Evolutionary conservation across 2,797 vertebrate species (phyloP), one percentile per base, ranked within the genome.

Genomic region (Glossophaga mutica): DNA sequence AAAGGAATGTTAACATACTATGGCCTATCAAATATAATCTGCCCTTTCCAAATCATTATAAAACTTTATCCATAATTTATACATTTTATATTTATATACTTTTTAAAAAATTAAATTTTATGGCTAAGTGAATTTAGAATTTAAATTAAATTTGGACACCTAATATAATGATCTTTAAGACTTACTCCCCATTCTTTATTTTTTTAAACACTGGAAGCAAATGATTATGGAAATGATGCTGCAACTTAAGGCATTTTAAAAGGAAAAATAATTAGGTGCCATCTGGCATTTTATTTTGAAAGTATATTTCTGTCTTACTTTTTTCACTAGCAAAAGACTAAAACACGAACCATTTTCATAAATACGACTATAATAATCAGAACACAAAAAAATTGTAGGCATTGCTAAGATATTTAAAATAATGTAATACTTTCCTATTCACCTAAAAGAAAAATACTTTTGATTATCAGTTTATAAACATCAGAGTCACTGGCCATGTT

Each of bases 21-120:
- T 79, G 50, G 81, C 65, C 94, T 98, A 98, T 98, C 98, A 98
- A 98, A 98, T 98, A 98, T 98, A 98, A 98, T 97, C 87, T 97
- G 90, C 89, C 81, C 95, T 97, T 98, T 98, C 86, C 94, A 98
- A 98, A 98, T 97, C 81, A 73, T 97, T 97, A 98, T 83, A 97
- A 98, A 98, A 95, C 95, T 96, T 98, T 98, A 97, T 88, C 97
- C 97, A 97, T 98, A 97, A 96, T 96, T 97, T 97, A 96, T 79
- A 84, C 62, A 95, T 96, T 91, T 96, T 92, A 71, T 93, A 78
- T 97, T 97, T 94, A 96, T 98, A 97, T 98, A 98, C 85, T 96
- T 97, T 95, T 96, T 94, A 90, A 95, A 97, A 97, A 97, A 95
- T 94, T 95, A 97, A 88, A 96, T 98, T 97, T 98, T 98, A 98